Evolutionary conservation across 2,113 vertebrate genomes (phyloP), one percentile per base, ranked within the genome.

Genomic region (Lipotes vexillifer): DNA sequence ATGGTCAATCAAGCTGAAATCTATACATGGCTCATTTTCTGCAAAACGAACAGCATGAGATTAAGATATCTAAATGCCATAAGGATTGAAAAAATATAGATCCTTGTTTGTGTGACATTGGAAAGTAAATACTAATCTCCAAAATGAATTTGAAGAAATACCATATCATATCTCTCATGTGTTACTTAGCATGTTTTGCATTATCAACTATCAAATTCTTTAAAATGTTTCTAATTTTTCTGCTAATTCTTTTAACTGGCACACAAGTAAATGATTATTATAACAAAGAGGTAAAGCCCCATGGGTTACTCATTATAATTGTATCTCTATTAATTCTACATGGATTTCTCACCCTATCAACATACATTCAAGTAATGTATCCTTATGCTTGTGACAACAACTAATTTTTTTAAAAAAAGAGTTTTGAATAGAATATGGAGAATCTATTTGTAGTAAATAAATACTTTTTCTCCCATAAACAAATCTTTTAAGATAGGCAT

Each of bases 21-120:
- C 65, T 72, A 93, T 68, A 81, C 93, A 97, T 93, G 96, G 81
- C 66, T 97, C 91, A 97, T 98, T 97, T 97, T 97, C 96, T 96
- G 57, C 93, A 94, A 93, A 97, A 97, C 97, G 96, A 95, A 46
- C 8, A 97, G 75, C n/a, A 55, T 94, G 65, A 82, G 72, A 97
- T 96, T 94, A 96, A 97, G 59, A 94, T 91, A 66, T 74, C 41
- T 72, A 68, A 81, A 68, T 83, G 36, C 31, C 25, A 11, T 92
- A 69, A 87, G 65, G 21, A 90, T 36, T 6, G 36, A 87, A 94
- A 85, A 92, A 92, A 36, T 49, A 33, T 29, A 86, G 27, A 77
- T 90, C 1, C 21, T 71, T 88, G 38, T 90, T 82, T 78, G 44
- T 59, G 21, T 71, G 52, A 61, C n/a, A 85, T 90, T 63, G 81